Conservation (phyloP, 2,113 vertebrate genomes). For the Poicephalus meyeri region DNA sequence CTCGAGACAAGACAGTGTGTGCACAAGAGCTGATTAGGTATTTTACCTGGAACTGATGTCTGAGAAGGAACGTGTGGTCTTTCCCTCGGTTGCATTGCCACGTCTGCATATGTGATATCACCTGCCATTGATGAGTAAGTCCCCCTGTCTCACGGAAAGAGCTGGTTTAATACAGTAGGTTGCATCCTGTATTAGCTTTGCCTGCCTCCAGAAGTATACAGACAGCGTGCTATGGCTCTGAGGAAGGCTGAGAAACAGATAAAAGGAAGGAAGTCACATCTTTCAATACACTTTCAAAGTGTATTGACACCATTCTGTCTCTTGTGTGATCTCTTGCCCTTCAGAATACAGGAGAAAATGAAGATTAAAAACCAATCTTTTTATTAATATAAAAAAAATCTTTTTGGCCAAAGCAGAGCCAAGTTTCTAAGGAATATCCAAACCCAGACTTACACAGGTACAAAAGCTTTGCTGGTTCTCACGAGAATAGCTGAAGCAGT, state of each 20-base stretch:
- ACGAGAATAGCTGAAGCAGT: not conserved
- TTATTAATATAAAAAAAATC: not conserved
- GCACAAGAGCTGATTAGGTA: not conserved
- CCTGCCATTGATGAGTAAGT: constrained; percentile 27
- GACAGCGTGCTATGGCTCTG: not conserved
- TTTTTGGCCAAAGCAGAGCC: not conserved
- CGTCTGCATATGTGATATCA: not conserved
- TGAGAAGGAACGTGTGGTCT: not conserved
- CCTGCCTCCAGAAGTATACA: constrained; percentile 22
- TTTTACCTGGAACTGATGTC: constrained; percentile 39
- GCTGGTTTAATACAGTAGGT: not conserved
- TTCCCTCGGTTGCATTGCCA: constrained; percentile 2
- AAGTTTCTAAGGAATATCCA: not conserved
- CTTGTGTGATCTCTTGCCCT: not conserved
- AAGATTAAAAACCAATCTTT: not conserved
- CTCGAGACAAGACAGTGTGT: not conserved
- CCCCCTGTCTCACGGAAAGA: not conserved
- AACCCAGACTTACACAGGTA: not conserved
- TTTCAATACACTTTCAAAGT: constrained; percentile 45
- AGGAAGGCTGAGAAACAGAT: constrained; percentile 4
- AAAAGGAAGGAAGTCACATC: constrained; percentile 47
- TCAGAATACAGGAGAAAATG: not conserved
- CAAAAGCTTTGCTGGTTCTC: not conserved
- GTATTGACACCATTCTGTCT: not conserved
- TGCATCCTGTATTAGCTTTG: constrained; percentile 14